Percentiles rank a stretch among this genome's conserved stretches.
These are phyloP conservation scores for Pyrgilauda ruficollis DNA, from an alignment of 2,113 vertebrate genomes.

Conservation along the genomic window DNA sequence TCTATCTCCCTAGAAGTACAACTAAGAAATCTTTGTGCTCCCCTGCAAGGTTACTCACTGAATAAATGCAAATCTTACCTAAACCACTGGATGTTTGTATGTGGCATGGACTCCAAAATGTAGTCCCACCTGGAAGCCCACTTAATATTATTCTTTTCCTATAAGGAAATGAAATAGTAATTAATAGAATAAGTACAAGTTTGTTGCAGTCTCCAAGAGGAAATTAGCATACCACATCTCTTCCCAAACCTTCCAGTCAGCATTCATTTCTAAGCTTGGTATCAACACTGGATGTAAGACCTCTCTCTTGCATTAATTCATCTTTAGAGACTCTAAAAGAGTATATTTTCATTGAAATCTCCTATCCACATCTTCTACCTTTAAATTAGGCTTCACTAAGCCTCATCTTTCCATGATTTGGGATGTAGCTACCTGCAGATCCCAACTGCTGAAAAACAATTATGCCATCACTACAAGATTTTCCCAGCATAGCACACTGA, in stretches of 20 bases:
- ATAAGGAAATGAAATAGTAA: constrained; percentile 17
- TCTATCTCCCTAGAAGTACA: background rate
- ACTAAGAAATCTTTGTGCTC: background rate
- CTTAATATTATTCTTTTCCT: constrained; percentile 83
- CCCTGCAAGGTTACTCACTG: background rate
- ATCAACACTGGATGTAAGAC: background rate
- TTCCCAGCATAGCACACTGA: background rate
- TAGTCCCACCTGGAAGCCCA: constrained; percentile 92
- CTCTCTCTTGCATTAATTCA: background rate
- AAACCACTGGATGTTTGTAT: constrained; percentile 91
- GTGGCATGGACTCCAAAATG: constrained; percentile 88
- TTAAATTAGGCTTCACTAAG: background rate
- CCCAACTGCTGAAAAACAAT: background rate
- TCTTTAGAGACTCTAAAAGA: background rate
- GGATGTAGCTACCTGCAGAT: background rate
- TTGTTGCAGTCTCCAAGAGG: background rate
- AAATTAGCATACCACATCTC: background rate
- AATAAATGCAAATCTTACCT: constrained; percentile 72
- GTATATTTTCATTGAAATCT: background rate
- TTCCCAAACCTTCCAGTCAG: background rate
- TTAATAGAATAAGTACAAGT: background rate
- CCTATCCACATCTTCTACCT: background rate
- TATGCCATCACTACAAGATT: background rate
- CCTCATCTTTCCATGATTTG: background rate
- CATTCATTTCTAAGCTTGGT: background rate